Conservation (phyloP, 2,888 invertebrate species). For the Iphiclides podalirius region DNA sequence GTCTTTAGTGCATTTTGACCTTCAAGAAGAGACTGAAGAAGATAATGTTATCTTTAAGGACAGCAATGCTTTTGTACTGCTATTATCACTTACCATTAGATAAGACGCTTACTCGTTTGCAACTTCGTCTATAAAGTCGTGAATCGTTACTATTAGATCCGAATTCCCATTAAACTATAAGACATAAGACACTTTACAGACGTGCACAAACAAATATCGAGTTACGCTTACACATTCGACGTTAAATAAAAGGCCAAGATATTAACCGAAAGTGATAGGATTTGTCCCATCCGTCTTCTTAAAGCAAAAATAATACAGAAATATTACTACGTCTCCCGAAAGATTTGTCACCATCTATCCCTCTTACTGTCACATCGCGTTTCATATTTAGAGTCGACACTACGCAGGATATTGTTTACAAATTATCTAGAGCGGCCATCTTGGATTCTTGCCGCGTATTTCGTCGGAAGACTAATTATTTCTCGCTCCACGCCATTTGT, state of each 20-base stretch:
- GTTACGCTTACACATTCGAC: slow-evolving; percentile 1
- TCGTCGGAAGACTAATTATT: slow-evolving; percentile 49
- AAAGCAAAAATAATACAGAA: slow-evolving; percentile 22
- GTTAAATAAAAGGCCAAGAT: slow-evolving; percentile 6
- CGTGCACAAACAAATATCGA: slow-evolving; percentile 2
- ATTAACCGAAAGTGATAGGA: slow-evolving; percentile 8
- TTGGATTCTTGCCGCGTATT: slow-evolving; percentile 17
- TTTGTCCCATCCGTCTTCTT: slow-evolving; percentile 17
- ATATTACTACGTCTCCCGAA: slow-evolving; percentile 22
- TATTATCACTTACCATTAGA: no score
- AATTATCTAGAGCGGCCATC: slow-evolving; percentile 22
- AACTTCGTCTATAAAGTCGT: neutral
- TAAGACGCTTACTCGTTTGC: no score
- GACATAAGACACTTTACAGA: no score
- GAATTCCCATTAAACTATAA: no score
- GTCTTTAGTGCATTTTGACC: no score
- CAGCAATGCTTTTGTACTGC: no score
- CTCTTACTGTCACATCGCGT: slow-evolving; percentile 20
- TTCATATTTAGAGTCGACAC: slow-evolving; percentile 20
- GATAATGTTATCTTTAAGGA: no score
- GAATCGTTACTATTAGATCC: no score
- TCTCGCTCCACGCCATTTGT: slow-evolving; percentile 43
- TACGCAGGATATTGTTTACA: slow-evolving; percentile 22
- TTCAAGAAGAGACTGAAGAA: no score
- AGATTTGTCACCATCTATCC: slow-evolving; percentile 22